Evolutionary conservation across 2,113 vertebrate genomes (phyloP).

Genomic region (Dicerorhinus sumatrensis): DNA sequence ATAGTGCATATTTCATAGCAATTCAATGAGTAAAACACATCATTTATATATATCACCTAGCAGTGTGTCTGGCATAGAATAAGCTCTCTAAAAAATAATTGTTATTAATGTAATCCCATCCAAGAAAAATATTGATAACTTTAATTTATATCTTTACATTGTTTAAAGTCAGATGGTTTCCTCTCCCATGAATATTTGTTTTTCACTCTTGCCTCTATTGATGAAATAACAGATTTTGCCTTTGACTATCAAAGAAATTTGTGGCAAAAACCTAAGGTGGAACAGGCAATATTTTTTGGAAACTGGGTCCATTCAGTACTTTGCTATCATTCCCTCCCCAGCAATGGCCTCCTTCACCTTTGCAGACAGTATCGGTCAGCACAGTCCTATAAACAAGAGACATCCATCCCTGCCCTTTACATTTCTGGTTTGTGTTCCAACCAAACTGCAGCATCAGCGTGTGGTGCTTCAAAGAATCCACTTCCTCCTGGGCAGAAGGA

Average conservation of each 20-base stretch:
- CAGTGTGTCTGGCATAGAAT: not conserved
- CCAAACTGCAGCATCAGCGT: too few species aligned
- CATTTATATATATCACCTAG: not conserved
- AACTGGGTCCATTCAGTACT: not conserved
- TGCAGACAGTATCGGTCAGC: not conserved
- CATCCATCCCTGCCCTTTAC: not conserved
- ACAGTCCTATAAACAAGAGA: not conserved
- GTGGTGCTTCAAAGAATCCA: not conserved
- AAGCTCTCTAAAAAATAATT: not conserved
- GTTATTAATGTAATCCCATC: not conserved
- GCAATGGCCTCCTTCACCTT: not conserved
- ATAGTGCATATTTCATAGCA: not conserved
- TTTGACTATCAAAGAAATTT: not conserved
- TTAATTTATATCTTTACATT: not conserved
- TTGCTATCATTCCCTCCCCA: not conserved
- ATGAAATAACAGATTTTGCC: not conserved
- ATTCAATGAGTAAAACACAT: not conserved
- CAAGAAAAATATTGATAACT: not conserved
- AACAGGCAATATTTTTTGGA: not conserved
- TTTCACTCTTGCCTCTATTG: not conserved
- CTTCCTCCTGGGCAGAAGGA: not conserved
- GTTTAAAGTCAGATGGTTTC: not conserved
- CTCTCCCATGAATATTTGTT: not conserved
- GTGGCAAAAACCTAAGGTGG: not conserved
- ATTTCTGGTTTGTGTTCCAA: not conserved